These are phyloP conservation scores for Meteorus sp. DNA, from an alignment of 1,140 invertebrate species.

Conservation along the genomic window DNA sequence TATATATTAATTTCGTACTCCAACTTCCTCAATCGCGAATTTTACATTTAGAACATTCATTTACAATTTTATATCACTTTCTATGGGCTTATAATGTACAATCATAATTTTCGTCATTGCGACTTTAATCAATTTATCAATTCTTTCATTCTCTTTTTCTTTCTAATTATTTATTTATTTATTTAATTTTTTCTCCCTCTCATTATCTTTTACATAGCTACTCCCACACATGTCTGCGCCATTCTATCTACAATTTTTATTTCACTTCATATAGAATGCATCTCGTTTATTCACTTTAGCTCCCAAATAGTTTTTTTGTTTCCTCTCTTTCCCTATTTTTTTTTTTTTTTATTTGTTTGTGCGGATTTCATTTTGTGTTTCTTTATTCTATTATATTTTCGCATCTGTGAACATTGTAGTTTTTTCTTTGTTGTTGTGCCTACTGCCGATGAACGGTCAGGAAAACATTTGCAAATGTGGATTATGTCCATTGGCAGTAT, in stretches of 20 bases:
- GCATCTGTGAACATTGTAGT: too few relatives aligned
- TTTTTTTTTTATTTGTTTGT: conserved; percentile 17
- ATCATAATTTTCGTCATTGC: conserved; percentile 26
- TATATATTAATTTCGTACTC: too few relatives aligned
- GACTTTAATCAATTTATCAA: conserved; percentile 13
- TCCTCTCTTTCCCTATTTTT: too few relatives aligned
- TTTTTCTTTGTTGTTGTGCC: too few relatives aligned
- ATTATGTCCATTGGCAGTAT: conserved; percentile 11
- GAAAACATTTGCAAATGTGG: neutral
- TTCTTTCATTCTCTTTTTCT: conserved; percentile 1
- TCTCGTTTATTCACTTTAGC: too few relatives aligned
- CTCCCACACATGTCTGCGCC: too few relatives aligned
- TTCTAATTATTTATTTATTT: conserved; percentile 18
- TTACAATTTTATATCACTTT: conserved; percentile 45
- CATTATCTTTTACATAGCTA: too few relatives aligned
- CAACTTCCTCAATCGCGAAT: too few relatives aligned
- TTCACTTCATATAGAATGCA: conserved; percentile 1
- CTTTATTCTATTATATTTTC: conserved; percentile 4
- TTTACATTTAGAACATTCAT: conserved; percentile 52
- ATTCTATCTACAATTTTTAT: too few relatives aligned
- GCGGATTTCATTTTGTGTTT: conserved; percentile 13
- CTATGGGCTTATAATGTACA: conserved; percentile 43
- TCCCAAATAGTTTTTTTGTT: too few relatives aligned
- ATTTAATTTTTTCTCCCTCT: too few relatives aligned
- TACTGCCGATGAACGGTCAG: too few relatives aligned